A percentile compares a stretch with the other conserved stretches of the same genome.
Evolutionary conservation across 2,113 vertebrate genomes (phyloP).

Genomic region (Zosterops hypoxanthus): DNA sequence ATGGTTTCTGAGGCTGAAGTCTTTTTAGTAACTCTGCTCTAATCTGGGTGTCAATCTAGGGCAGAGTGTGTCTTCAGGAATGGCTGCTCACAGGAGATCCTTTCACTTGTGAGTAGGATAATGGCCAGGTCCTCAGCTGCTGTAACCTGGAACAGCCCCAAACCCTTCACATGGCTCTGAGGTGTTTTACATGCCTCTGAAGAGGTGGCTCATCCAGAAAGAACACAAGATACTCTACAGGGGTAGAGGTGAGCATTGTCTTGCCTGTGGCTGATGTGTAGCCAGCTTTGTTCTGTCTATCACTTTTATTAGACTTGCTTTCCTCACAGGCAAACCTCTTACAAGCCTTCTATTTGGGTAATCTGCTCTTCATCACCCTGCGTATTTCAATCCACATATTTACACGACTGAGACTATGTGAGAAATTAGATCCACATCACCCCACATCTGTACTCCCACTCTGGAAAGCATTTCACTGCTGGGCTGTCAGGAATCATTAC

Average conservation of each 20-base stretch:
- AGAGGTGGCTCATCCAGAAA: background rate
- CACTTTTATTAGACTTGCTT: slow-evolving; percentile 32
- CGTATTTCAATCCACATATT: slow-evolving; percentile 13
- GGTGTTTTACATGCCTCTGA: background rate
- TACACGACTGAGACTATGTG: background rate
- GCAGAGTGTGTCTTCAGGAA: background rate
- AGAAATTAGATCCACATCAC: slow-evolving; percentile 43
- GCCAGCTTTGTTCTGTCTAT: slow-evolving; percentile 8
- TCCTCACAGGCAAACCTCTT: background rate
- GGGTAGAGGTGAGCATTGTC: background rate
- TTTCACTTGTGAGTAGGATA: background rate
- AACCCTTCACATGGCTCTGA: background rate
- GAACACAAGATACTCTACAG: background rate
- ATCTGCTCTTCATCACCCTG: slow-evolving; percentile 49
- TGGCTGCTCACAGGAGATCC: background rate
- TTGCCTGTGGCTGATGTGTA: background rate
- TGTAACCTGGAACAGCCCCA: background rate
- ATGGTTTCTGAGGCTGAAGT: background rate
- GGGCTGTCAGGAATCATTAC: slow-evolving; percentile 54
- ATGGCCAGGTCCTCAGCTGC: background rate
- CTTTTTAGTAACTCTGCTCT: background rate
- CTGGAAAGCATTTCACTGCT: slow-evolving; percentile 31
- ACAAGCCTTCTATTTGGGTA: background rate
- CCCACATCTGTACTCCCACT: slow-evolving; percentile 4
- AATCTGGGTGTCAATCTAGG: background rate